Conservation (phyloP, 1,140 invertebrate species). For the Campodea augens region DNA sequence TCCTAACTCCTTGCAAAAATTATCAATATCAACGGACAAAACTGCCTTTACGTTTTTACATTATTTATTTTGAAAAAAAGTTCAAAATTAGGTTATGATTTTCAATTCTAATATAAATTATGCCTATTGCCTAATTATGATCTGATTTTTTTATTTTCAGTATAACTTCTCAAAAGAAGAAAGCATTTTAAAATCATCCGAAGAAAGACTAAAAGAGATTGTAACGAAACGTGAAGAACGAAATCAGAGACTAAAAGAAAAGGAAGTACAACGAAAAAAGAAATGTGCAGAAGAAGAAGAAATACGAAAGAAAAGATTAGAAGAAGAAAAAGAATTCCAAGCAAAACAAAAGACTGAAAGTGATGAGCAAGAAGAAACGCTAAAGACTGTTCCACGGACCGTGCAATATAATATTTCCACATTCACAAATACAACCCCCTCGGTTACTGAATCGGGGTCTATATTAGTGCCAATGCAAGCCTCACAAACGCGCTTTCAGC, state of each 20-base stretch:
- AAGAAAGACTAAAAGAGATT: constrained; percentile 31
- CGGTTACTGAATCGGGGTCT: constrained; percentile 24
- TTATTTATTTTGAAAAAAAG: too few species aligned
- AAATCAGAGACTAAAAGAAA: constrained; percentile 19
- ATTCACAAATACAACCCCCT: constrained; percentile 12
- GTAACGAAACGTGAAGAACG: constrained; percentile 4
- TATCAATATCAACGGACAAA: too few species aligned
- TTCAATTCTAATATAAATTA: too few species aligned
- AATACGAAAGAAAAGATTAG: constrained; percentile 27
- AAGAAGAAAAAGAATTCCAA: constrained; percentile 24
- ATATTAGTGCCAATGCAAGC: constrained; percentile 18
- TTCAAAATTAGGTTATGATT: too few species aligned
- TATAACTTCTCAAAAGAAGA: constrained; percentile 54
- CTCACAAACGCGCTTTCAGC: neutral
- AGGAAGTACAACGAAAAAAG: constrained; percentile 32
- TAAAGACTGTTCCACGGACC: constrained; percentile 23
- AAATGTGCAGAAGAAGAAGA: constrained; percentile 25
- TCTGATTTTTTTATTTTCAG: constrained; percentile 17
- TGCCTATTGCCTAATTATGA: too few species aligned
- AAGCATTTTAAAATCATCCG: constrained; percentile 45
- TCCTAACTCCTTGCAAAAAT: too few species aligned
- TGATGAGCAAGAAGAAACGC: too few species aligned
- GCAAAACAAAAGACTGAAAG: too few species aligned
- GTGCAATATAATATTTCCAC: constrained; percentile 18
- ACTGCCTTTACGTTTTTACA: too few species aligned